Percentiles rank a stretch among this genome's conserved stretches.
Evolutionary conservation across 92 coral and sea anemone species (phyloP).

Genomic region (Actinostola sp.): DNA sequence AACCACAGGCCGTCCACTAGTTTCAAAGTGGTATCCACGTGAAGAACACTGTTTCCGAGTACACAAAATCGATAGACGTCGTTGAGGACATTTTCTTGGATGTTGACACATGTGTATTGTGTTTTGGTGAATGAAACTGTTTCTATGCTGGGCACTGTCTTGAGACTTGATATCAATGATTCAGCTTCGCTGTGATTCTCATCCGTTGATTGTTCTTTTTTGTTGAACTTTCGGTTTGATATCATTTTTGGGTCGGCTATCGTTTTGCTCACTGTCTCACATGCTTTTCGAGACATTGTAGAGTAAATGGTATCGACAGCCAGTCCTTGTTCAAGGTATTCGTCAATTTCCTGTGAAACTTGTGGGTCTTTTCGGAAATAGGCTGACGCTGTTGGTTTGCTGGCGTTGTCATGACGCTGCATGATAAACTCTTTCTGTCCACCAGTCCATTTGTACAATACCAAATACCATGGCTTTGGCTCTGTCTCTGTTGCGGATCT

Average conservation of each 20-base stretch:
- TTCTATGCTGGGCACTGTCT: no score
- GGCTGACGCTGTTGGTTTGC: constrained; percentile 38
- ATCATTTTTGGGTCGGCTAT: constrained; percentile 62
- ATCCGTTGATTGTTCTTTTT: background rate
- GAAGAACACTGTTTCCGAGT: constrained; percentile 53
- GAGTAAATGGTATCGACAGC: constrained; percentile 49
- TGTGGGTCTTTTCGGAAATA: constrained; percentile 61
- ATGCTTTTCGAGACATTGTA: constrained; percentile 30
- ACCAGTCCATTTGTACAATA: constrained; percentile 47
- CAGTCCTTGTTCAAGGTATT: constrained; percentile 51
- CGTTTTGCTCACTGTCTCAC: constrained; percentile 59
- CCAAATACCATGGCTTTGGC: constrained; percentile 39
- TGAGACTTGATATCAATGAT: background rate
- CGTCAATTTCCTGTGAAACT: constrained; percentile 45
- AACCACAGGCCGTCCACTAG: constrained; percentile 58
- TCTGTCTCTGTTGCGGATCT: constrained; percentile 42
- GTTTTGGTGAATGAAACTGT: constrained; percentile 49
- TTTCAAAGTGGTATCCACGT: constrained; percentile 52
- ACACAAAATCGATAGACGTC: constrained; percentile 54
- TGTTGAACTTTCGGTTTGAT: constrained; percentile 29
- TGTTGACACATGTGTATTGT: constrained; percentile 48
- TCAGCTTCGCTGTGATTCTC: constrained; percentile 10
- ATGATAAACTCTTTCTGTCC: constrained; percentile 52
- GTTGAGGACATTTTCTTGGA: constrained; percentile 27
- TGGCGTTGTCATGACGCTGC: constrained; percentile 67